Evolutionary conservation across 2,888 invertebrate species (phyloP), one percentile per base, ranked within the genome.

Genomic region (Copidosoma aretas): DNA sequence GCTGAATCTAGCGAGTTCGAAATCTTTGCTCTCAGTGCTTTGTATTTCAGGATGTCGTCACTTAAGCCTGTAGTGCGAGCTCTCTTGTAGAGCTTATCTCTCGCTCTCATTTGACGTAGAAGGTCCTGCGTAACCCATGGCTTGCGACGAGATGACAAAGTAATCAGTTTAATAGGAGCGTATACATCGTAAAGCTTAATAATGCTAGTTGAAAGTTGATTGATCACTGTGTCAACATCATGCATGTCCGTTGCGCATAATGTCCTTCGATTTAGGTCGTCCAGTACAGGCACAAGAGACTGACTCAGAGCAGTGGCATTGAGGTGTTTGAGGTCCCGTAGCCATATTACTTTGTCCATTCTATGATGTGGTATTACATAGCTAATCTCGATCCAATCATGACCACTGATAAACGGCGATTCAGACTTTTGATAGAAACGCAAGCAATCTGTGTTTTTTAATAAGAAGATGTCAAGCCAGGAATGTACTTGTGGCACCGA

Each of bases 401-500:
- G 62, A 1, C 54, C 53, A 0, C 54, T 43, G 14, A 62, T 46
- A 15, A 62, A 62, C 0, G 62, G 62, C 1, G 54, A 24, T 10
- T 21, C 19, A n/a, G 54, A 46, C 25, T 62, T 39, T 12, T n/a
- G 1, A 19, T 24, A 62, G 5, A 4, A 14, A 43, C 10, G 19
- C 39, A 17, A n/a, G 15, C 22, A n/a, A 15, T 21, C 22, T 4
- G 46, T 1, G 24, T 52, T 10, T 14, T 53, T 24, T 4, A 61
- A 12, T 0, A 61, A 4, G 17, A 61, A 61, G n/a, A 61, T 19
- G 53, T 61, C 61, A 1, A 61, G 19, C 52, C 61, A 61, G 12
- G 61, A 32, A 52, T 61, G 61, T 1, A 52, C 32, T 10, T 32
- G 59, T 17, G 41, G 58, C 21, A 41, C 58, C 12, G n/a, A n/a